Evolutionary conservation across 2,888 invertebrate species (phyloP).

Genomic region (Trypoxylon attenuatum): DNA sequence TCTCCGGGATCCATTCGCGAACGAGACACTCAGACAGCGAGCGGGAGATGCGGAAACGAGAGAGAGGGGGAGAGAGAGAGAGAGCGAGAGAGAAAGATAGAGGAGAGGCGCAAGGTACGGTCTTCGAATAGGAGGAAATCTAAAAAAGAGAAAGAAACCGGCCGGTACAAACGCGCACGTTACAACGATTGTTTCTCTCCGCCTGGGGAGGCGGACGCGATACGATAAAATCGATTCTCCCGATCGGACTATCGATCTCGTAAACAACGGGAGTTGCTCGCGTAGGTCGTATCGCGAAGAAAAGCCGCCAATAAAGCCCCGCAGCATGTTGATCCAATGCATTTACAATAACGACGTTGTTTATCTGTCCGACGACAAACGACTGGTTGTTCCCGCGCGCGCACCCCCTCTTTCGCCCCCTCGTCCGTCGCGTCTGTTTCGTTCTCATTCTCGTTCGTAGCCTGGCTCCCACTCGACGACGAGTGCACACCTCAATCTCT

Average conservation of each 20-base stretch:
- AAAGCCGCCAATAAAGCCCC: constrained; percentile 60
- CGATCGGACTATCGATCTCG: constrained; percentile 55
- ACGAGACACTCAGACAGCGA: constrained; percentile 12
- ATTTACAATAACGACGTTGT: constrained; percentile 66
- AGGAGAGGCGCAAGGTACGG: constrained; percentile 11
- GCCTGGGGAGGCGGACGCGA: constrained; percentile 45
- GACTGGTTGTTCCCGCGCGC: constrained; percentile 51
- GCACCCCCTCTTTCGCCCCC: constrained; percentile 10
- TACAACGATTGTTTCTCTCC: constrained; percentile 56
- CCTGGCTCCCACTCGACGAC: neutral
- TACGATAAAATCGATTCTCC: constrained; percentile 56
- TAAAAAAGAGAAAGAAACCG: constrained; percentile 34
- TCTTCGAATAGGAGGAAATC: constrained; percentile 45
- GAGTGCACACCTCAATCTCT: neutral
- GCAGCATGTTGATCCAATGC: constrained; percentile 61
- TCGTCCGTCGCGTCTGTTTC: constrained; percentile 8
- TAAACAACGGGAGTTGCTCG: constrained; percentile 44
- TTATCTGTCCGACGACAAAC: constrained; percentile 61
- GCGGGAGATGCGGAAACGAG: constrained; percentile 7
- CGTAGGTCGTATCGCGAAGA: constrained; percentile 52
- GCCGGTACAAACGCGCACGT: constrained; percentile 46
- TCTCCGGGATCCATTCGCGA: constrained; percentile 48
- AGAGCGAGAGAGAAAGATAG: constrained; percentile 2
- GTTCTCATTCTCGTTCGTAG: constrained; percentile 13
- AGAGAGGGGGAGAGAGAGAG: constrained; percentile 13